phyloP scores from a whole-genome alignment of 2,797 vertebrate species.

The Liasis olivaceus region DNA sequence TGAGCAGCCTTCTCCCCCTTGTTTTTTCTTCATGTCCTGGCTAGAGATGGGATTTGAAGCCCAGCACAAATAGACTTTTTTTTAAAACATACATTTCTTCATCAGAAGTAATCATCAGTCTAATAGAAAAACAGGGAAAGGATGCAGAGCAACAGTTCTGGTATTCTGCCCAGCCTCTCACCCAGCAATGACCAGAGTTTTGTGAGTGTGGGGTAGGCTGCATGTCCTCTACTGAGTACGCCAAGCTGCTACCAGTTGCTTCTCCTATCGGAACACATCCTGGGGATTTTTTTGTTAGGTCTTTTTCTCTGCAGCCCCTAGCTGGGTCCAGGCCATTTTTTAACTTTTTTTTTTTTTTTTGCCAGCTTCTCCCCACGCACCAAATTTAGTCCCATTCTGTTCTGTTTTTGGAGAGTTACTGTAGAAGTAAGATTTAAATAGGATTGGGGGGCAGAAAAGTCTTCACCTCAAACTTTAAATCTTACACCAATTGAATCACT shows the following conservation, averaged over 20 bases:
- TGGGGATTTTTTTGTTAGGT: background rate
- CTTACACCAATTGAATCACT: background rate
- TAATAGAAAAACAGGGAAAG: too few species aligned
- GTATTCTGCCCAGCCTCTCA: too few species aligned
- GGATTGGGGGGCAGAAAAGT: background rate
- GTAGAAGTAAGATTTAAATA: background rate
- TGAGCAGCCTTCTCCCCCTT: too few species aligned
- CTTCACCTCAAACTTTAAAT: background rate
- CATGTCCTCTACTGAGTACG: background rate
- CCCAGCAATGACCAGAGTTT: too few species aligned
- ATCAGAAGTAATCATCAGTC: too few species aligned
- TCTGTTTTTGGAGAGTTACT: background rate
- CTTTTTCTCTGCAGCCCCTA: background rate
- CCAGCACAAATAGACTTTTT: background rate
- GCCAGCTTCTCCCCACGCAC: background rate
- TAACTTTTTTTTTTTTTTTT: background rate
- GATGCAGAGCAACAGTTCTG: too few species aligned
- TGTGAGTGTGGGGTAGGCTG: too few species aligned
- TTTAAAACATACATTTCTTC: too few species aligned
- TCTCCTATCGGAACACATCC: background rate
- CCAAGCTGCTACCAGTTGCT: background rate
- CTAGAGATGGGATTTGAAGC: background rate
- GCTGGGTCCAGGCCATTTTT: background rate
- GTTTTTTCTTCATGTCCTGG: background rate
- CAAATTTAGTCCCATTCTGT: background rate